Conservation (phyloP, 2,888 invertebrate species). For the Heliconius erato region DNA sequence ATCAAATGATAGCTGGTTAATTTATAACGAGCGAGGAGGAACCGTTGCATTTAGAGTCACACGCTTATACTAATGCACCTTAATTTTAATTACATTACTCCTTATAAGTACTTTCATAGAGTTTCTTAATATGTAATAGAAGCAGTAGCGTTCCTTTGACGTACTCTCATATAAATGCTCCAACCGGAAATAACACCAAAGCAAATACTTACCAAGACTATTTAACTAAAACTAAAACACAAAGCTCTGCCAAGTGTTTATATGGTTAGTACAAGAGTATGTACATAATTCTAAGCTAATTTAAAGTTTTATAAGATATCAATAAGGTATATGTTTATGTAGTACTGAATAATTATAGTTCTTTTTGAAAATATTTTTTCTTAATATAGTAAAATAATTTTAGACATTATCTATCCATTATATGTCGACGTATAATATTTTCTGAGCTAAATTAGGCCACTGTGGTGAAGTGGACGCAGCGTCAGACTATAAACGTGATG, state of each 20-base stretch:
- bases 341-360: background rate
- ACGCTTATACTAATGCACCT: no score
- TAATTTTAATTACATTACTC: background rate
- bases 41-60: no score
- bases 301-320: background rate
- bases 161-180: constrained; percentile 16
- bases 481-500: no score
- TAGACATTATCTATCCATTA: no score
- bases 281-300: background rate
- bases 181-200: constrained; percentile 7
- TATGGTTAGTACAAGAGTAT: background rate
- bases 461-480: no score
- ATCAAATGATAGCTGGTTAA: no score
- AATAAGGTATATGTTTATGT: no score
- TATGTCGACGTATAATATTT: no score
- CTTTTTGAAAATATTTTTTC: background rate
- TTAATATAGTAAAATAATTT: no score
- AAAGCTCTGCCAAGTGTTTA: constrained; percentile 13
- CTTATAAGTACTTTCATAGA: background rate
- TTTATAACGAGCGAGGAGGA: no score
- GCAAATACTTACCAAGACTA: constrained; percentile 17
- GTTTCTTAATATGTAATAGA: background rate
- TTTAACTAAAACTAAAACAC: constrained; percentile 20
- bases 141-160: constrained; percentile 4
- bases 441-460: no score